These are phyloP conservation scores for Bellardia bayeri DNA, from an alignment of 2,888 invertebrate species.

Conservation along the genomic window DNA sequence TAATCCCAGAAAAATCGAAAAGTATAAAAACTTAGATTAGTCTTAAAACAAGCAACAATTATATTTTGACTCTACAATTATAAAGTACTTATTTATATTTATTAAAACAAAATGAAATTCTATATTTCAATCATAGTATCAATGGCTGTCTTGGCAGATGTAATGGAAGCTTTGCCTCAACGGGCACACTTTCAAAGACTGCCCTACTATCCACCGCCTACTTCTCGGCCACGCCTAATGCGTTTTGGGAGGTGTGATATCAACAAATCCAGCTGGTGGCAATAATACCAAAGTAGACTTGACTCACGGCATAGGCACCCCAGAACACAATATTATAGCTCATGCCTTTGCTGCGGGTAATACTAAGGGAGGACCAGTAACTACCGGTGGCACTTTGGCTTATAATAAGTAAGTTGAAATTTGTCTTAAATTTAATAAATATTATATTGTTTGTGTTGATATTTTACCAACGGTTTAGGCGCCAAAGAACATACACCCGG, in stretches of 20 bases:
- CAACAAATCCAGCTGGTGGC: constrained; percentile 79
- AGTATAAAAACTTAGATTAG: too few relatives aligned
- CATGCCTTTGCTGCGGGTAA: constrained; percentile 76
- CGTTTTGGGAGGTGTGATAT: constrained; percentile 77
- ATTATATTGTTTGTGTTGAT: background rate
- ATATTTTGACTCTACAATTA: too few relatives aligned
- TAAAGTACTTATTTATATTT: too few relatives aligned
- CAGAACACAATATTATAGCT: constrained; percentile 79
- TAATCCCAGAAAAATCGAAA: too few relatives aligned
- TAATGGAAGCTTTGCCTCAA: constrained; percentile 63
- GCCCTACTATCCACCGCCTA: constrained; percentile 75
- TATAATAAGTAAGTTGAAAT: constrained; percentile 73
- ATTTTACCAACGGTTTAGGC: constrained; percentile 73
- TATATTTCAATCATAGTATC: constrained; percentile 27
- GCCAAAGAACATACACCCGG: constrained; percentile 73
- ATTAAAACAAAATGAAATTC: constrained; percentile 70
- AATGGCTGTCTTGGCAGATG: constrained; percentile 35
- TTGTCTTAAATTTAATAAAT: background rate
- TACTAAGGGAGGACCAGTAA: constrained; percentile 73
- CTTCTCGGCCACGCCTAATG: constrained; percentile 54
- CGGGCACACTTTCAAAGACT: constrained; percentile 37
- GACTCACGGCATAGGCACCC: constrained; percentile 78
- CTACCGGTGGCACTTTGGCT: constrained; percentile 74
- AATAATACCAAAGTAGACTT: constrained; percentile 77
- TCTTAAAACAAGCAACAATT: too few relatives aligned